phyloP scores from a whole-genome alignment of 2,113 vertebrate genomes.

The Pithys albifrons region DNA sequence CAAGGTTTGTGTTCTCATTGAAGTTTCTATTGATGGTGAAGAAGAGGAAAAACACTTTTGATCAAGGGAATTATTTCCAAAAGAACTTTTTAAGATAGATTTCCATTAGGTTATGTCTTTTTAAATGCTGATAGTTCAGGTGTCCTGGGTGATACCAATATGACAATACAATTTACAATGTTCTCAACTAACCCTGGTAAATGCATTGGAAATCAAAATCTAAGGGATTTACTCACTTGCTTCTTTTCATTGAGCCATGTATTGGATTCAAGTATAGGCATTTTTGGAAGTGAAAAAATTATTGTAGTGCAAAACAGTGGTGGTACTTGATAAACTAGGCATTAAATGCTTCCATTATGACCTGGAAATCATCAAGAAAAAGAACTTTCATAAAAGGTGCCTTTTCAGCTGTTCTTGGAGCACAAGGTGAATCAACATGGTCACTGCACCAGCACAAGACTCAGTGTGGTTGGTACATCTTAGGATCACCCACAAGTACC shows the following conservation, averaged over 20 bases:
- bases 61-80: not conserved
- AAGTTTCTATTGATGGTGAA: not conserved
- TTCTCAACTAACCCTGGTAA: not conserved
- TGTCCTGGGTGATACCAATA: not conserved
- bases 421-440: not conserved
- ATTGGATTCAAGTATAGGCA: not conserved
- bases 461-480: not conserved
- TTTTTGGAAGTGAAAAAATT: no score
- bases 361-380: not conserved
- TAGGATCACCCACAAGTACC: not conserved
- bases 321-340: not conserved
- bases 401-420: not conserved
- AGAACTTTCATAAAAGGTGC: accelerated
- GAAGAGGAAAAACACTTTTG: not conserved
- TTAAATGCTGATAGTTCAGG: not conserved
- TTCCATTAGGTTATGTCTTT: not conserved
- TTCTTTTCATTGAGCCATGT: not conserved
- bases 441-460: not conserved
- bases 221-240: not conserved
- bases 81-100: not conserved
- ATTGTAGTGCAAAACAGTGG: not conserved
- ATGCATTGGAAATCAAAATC: not conserved
- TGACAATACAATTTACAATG: not conserved
- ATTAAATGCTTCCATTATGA: not conserved
- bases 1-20: not conserved